These are phyloP conservation scores for Piprites chloris DNA, from an alignment of 2,113 vertebrate species.

Conservation along the genomic window DNA sequence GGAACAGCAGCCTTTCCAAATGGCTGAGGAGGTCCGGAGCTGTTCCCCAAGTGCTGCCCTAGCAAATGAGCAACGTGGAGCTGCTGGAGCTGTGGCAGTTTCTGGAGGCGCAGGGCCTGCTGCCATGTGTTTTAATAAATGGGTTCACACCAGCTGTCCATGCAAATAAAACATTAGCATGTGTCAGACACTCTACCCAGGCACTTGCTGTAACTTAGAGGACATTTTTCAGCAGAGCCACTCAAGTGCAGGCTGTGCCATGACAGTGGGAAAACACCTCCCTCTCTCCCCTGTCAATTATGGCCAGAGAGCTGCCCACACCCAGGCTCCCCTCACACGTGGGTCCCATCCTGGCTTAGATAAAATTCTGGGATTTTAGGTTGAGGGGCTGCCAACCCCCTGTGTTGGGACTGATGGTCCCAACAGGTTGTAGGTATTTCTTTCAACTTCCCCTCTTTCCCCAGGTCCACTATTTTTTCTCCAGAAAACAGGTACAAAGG, in stretches of 20 bases:
- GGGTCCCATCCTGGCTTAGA: not conserved
- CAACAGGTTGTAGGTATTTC: no score
- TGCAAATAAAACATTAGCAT: not conserved
- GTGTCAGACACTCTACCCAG: not conserved
- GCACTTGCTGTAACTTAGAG: not conserved
- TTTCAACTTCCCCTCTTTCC: not conserved
- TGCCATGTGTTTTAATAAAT: conserved; percentile 45
- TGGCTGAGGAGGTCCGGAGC: not conserved
- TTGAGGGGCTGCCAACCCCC: accelerated
- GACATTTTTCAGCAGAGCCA: not conserved
- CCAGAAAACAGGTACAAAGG: not conserved
- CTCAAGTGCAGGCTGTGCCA: not conserved
- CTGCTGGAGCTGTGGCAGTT: not conserved
- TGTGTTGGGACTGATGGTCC: accelerated
- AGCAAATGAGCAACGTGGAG: not conserved
- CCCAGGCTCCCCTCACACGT: accelerated
- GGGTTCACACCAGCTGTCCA: conserved; percentile 12
- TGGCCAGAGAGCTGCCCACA: not conserved
- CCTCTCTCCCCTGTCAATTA: not conserved
- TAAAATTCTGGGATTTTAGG: not conserved
- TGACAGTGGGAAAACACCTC: not conserved
- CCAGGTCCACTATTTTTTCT: not conserved
- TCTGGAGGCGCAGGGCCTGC: not conserved
- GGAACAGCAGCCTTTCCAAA: not conserved
- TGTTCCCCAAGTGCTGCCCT: not conserved